Evolutionary conservation across 2,888 invertebrate genomes (phyloP), one percentile per base, ranked within the genome.

Genomic region (Lasiommata megera): DNA sequence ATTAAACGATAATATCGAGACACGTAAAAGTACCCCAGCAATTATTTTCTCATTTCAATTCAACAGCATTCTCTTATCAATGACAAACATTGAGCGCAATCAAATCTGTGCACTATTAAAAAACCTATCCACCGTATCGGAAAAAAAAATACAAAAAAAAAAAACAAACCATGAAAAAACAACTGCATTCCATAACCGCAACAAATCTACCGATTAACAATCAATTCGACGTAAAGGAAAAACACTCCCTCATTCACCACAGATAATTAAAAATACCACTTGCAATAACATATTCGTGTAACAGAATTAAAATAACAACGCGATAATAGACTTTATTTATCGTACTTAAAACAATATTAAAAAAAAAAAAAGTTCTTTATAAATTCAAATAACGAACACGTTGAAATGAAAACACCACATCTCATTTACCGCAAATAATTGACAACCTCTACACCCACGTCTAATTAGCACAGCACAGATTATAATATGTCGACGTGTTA

Each of bases 171-270:
- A 12, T 59, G 43, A 69, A 52, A 51, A 69, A 51, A 40, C 29
- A 70, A 62, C 64, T 55, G 57, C 64, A 65, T 64, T 63, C 63
- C 67, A 62, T 54, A 61, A 62, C 58, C 55, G 41, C 53, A 64
- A 61, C 62, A 36, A 65, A 65, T 60, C 48, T 29, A 43, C 40
- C 55, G 38, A 34, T 31, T 48, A 61, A 41, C 43, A 57, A 53
- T 48, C 41, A 43, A 53, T 54, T n/a, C n/a, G n/a, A 50, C 48
- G 29, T 29, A 28, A 8, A 14, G 9, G 44, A 44, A 38, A 51
- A 51, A 51, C 51, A 51, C 40, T 3, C 28, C 28, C 28, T 3
- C 28, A 29, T 38, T n/a, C 14, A 47, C 28, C 38, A 46, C 46
- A 54, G 6, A 37, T 46, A 47, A 46, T 46, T 34, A 28, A 28